phyloP scores from a whole-genome alignment of 2,888 invertebrate genomes.

The Acanthosepion esculentum region DNA sequence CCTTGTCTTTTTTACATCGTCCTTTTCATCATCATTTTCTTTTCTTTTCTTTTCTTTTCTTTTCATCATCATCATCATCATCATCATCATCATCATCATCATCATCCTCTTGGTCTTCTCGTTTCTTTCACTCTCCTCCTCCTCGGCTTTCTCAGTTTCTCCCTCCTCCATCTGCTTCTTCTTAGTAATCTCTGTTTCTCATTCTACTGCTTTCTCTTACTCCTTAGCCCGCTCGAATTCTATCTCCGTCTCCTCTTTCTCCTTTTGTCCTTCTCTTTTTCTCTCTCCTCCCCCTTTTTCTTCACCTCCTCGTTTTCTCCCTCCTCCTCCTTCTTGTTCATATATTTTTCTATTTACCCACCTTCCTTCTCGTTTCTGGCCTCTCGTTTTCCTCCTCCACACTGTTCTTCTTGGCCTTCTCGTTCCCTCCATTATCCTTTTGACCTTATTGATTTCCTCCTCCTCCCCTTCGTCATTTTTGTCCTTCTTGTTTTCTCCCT shows the following conservation, averaged over 20 bases:
- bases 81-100: too few species aligned
- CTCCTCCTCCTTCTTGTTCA: neutral
- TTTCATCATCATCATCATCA: too few species aligned
- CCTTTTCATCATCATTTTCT: too few species aligned
- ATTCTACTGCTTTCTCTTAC: neutral
- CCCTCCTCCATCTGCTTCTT: too few species aligned
- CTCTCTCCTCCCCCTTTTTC: neutral
- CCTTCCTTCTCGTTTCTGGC: neutral
- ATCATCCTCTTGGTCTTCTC: too few species aligned
- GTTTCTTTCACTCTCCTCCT: too few species aligned
- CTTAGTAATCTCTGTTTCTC: neutral
- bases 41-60: too few species aligned
- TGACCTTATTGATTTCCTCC: neutral
- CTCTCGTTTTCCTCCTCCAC: neutral
- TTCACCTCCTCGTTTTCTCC: neutral
- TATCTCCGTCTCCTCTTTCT: neutral
- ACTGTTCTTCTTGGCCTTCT: too few species aligned
- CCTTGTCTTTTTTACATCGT: too few species aligned
- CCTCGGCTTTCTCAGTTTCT: too few species aligned
- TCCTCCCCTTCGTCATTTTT: neutral
- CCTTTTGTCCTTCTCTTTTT: neutral
- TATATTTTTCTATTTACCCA: neutral
- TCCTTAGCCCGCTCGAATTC: neutral
- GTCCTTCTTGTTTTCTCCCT: neutral
- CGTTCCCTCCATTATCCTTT: neutral